A percentile compares a stretch with the other conserved stretches of the same genome.
phyloP scores from a whole-genome alignment of 2,113 vertebrate species.

The Agelaius tricolor region DNA sequence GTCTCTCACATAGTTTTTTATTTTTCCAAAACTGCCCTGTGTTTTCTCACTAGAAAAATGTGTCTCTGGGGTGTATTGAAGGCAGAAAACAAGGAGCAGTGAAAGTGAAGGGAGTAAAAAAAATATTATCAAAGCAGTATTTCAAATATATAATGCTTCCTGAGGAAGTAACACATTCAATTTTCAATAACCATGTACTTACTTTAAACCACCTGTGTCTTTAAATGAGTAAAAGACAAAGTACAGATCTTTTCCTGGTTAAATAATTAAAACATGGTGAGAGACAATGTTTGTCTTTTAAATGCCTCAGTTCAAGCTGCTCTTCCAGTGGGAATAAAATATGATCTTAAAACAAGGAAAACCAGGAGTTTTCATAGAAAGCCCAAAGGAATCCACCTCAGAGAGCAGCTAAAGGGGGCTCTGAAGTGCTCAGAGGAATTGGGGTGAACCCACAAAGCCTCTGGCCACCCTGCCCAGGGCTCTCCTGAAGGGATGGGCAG shows the following conservation, averaged over 20 bases:
- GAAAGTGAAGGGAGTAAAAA: not conserved
- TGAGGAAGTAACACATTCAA: not conserved
- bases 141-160: not conserved
- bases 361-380: not conserved
- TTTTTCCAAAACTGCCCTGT: not conserved
- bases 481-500: not conserved
- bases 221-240: not conserved
- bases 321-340: not conserved
- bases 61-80: not conserved
- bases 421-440: not conserved
- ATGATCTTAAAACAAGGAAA: not conserved
- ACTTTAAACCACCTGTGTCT: not conserved
- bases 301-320: not conserved
- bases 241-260: not conserved
- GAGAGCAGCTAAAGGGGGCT: not conserved
- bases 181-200: not conserved
- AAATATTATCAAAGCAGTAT: not conserved
- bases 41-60: not conserved
- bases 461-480: not conserved
- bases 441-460: not conserved
- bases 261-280: not conserved
- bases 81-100: not conserved
- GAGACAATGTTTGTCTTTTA: not conserved
- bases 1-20: not conserved
- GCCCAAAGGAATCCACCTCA: not conserved